phyloP scores from a whole-genome alignment of 2,113 vertebrate species.

The Erythrocercus mccallii region DNA sequence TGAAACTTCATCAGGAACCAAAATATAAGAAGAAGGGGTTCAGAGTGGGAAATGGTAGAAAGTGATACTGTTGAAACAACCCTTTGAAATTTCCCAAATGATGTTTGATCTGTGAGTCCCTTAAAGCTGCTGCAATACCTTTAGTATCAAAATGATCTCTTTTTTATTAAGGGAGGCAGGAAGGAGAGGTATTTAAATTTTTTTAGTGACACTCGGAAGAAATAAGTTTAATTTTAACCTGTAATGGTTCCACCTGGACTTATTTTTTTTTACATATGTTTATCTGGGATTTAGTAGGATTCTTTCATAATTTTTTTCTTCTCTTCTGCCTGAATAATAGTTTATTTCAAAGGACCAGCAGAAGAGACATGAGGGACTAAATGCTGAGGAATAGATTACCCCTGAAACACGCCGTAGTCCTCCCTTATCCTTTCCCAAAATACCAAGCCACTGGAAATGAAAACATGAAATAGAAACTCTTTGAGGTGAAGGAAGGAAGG shows the following conservation, averaged over 20 bases:
- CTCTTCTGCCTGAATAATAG: constrained; percentile 15
- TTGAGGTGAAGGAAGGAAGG: not conserved
- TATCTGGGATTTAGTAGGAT: constrained; percentile 52
- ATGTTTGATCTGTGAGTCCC: constrained; percentile 71
- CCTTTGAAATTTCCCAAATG: constrained; percentile 78
- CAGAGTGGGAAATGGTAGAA: constrained; percentile 50
- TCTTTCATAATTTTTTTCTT: constrained; percentile 31
- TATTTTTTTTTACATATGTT: constrained; percentile 47
- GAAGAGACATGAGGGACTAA: not conserved
- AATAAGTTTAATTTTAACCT: constrained; percentile 66
- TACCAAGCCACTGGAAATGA: not conserved
- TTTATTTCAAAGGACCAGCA: constrained; percentile 49
- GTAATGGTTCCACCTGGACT: constrained; percentile 15
- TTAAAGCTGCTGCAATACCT: constrained; percentile 72
- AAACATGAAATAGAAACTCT: not conserved
- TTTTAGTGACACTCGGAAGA: constrained; percentile 44
- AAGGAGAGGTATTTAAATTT: constrained; percentile 13
- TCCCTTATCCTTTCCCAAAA: not conserved
- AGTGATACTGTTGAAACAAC: constrained; percentile 74
- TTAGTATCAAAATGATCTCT: constrained; percentile 66
- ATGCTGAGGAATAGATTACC: constrained; percentile 17
- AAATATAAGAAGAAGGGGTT: constrained; percentile 36
- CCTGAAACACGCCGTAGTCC: not conserved
- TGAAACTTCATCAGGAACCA: constrained; percentile 77
- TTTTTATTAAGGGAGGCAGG: not conserved